Conservation (phyloP, 2,888 invertebrate species). For the Cryptophagus acutangulus region DNA sequence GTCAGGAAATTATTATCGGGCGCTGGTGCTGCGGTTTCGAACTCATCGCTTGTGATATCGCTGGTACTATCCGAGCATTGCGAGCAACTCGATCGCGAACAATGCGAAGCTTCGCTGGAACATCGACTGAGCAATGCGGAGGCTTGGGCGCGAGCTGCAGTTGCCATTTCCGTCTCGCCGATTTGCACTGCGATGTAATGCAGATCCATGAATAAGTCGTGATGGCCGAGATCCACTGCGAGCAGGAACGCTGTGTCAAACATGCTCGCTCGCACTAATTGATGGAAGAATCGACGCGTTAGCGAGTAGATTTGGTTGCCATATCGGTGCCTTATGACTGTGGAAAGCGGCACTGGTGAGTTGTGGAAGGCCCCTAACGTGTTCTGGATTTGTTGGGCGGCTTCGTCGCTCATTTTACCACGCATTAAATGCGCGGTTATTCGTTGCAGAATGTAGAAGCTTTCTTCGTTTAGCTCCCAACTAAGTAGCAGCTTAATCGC, state of each 20-base stretch:
- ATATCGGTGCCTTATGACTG: slow-evolving; percentile 66
- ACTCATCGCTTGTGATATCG: slow-evolving; percentile 39
- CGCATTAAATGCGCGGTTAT: slow-evolving; percentile 64
- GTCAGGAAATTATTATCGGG: slow-evolving; percentile 39
- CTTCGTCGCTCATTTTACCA: slow-evolving; percentile 54
- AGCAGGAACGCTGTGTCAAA: slow-evolving; percentile 79
- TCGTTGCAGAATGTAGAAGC: slow-evolving; percentile 69
- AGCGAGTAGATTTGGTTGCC: slow-evolving; percentile 71
- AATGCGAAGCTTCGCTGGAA: slow-evolving; percentile 58
- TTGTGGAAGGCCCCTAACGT: slow-evolving; percentile 78
- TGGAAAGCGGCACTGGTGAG: slow-evolving; percentile 62
- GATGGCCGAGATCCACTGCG: slow-evolving; percentile 79
- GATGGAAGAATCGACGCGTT: slow-evolving; percentile 83
- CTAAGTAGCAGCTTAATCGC: slow-evolving; percentile 61
- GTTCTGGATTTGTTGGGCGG: slow-evolving; percentile 65
- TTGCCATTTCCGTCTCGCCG: slow-evolving; percentile 59
- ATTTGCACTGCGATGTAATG: slow-evolving; percentile 66
- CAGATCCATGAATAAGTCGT: slow-evolving; percentile 82
- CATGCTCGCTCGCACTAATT: slow-evolving; percentile 68
- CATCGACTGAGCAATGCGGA: slow-evolving; percentile 45
- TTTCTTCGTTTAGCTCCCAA: slow-evolving; percentile 71
- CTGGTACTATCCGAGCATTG: slow-evolving; percentile 54
- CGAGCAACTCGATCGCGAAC: slow-evolving; percentile 68
- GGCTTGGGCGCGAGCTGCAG: slow-evolving; percentile 67
- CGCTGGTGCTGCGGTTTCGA: slow-evolving; percentile 27